Percentiles rank a stretch among this genome's conserved stretches.
Evolutionary conservation across 2,797 vertebrate genomes (phyloP).

Genomic region (Columba guinea): DNA sequence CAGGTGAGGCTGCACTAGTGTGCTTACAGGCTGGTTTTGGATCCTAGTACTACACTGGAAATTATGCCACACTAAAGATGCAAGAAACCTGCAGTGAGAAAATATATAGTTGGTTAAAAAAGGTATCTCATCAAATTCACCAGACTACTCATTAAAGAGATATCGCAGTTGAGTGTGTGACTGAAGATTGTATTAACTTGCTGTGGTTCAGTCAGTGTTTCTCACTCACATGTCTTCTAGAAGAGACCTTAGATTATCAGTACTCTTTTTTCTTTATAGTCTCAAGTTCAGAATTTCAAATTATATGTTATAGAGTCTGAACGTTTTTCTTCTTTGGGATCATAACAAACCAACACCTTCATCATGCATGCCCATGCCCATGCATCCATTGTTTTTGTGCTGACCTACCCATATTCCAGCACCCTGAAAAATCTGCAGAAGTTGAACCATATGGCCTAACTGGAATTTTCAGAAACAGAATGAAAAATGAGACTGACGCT

Average conservation of each 20-base stretch:
- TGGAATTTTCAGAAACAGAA: not conserved
- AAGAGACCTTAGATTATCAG: not conserved
- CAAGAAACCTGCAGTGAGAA: not conserved
- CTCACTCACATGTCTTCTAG: not conserved
- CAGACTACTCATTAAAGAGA: not conserved
- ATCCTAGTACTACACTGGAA: not conserved
- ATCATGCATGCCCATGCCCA: not conserved
- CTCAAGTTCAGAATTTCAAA: not conserved
- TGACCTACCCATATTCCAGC: not conserved
- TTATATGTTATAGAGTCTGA: not conserved
- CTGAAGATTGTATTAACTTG: not conserved
- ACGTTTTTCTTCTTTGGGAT: not conserved
- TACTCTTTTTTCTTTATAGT: not conserved
- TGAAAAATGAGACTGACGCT: not conserved
- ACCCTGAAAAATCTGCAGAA: not conserved
- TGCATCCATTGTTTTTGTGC: not conserved
- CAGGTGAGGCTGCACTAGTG: no score
- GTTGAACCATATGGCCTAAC: not conserved
- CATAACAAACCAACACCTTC: not conserved
- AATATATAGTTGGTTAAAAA: not conserved
- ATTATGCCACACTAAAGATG: not conserved
- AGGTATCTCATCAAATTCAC: not conserved
- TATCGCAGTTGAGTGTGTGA: not conserved
- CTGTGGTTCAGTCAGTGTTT: not conserved
- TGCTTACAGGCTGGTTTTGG: not conserved